Evolutionary conservation across 2,888 invertebrate species (phyloP), one percentile per base, ranked within the genome.

Genomic region (Andrena camellia): DNA sequence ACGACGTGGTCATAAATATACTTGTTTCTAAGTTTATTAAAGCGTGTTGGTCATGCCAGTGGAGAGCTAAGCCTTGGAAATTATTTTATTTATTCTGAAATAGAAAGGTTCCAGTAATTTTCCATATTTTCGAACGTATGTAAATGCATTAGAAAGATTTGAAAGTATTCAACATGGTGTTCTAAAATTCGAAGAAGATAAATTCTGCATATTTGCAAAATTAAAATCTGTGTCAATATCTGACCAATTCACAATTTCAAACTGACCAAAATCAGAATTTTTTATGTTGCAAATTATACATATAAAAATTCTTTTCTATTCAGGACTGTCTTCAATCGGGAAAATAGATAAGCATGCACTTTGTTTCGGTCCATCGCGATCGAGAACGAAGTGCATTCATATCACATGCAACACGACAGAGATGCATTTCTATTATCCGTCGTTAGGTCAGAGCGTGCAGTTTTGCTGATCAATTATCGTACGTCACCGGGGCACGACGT

Each of bases 401-500:
- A 62, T 79, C 69, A 13, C 42, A 59, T 29, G 23, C 13, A 42
- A 48, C 20, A 10, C 33, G 66, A 68, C 23, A 31, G 13, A 33
- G 63, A 68, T 31, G 26, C 42, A 74, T 54, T 13, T 48, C 60
- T 7, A 23, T 67, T 69, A 67, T 54, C 59, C 63, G 50, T 26
- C 75, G 52, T 31, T 67, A 69, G 31, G 26, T 68, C n/a, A 35
- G 1, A 42, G n/a, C 26, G 17, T 64, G 52, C 69, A 78, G 64
- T 73, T 83, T 78, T 78, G 60, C 54, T 20, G 42, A 78, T 69
- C 62, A 33, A 75, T 75, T 64, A 48, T 64, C 68, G 72, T 60
- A 69, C 79, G 64, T 83, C 83, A 83, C 75, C 78, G 81, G 78
- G 74, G 42, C 71, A 72, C 70, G 62, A 74, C 35, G 69, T 66